Conservation (phyloP, 2,888 invertebrate species). For the Platycheirus albimanus region DNA sequence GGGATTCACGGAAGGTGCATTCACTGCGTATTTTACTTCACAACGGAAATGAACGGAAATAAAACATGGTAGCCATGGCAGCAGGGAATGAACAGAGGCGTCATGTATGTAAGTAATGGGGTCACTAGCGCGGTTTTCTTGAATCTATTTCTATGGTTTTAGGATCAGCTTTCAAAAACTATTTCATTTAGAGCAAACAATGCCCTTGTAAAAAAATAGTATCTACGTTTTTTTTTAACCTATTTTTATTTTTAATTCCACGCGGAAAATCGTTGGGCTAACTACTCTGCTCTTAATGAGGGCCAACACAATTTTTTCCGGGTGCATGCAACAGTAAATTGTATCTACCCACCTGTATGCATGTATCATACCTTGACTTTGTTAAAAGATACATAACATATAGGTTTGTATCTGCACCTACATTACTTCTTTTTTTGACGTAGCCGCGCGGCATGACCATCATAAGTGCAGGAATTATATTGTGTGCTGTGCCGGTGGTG, state of each 20-base stretch:
- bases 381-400: background rate
- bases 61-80: slow-evolving; percentile 25
- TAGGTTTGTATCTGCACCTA: slow-evolving; percentile 1
- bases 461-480: too few relatives aligned
- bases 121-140: slow-evolving; percentile 45
- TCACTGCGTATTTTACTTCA: slow-evolving; percentile 15
- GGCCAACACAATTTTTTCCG: background rate
- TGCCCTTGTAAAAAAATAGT: slow-evolving; percentile 1
- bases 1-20: slow-evolving; percentile 64
- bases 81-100: background rate
- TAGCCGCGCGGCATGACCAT: too few relatives aligned
- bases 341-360: background rate
- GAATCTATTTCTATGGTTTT: background rate
- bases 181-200: background rate
- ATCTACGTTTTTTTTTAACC: background rate
- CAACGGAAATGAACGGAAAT: slow-evolving; percentile 57
- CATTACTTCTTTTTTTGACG: slow-evolving; percentile 10
- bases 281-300: background rate
- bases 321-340: background rate
- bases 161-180: background rate
- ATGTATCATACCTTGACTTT: slow-evolving; percentile 24
- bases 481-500: background rate
- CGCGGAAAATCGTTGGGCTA: slow-evolving; percentile 6
- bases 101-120: slow-evolving; percentile 42
- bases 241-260: background rate